These are phyloP conservation scores for Sympetrum striolatum DNA, from an alignment of 2,888 invertebrate genomes.

Conservation along the genomic window DNA sequence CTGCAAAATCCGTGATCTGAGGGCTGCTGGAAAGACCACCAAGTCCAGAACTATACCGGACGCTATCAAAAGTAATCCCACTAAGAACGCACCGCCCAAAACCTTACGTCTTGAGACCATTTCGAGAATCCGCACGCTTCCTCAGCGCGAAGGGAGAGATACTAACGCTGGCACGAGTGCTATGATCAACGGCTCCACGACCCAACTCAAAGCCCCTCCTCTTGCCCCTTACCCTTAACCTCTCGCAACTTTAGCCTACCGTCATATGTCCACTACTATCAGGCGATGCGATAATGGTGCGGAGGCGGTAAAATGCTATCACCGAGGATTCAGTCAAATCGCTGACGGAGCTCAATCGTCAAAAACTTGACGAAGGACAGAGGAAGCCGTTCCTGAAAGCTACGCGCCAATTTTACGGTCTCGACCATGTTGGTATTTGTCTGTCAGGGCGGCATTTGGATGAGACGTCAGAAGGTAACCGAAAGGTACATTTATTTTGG, in stretches of 20 bases:
- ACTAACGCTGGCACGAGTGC: background rate
- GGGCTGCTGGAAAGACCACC: slow-evolving; percentile 7
- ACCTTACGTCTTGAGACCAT: slow-evolving; percentile 6
- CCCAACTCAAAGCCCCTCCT: background rate
- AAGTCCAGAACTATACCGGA: background rate
- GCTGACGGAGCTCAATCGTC: background rate
- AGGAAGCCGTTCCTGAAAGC: background rate
- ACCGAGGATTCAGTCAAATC: background rate
- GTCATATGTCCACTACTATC: background rate
- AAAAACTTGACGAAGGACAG: background rate
- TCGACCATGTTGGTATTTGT: no score
- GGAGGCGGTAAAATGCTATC: background rate
- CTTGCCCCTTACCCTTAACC: background rate
- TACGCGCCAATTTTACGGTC: no score
- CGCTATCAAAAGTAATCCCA: background rate
- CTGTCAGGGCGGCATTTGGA: background rate
- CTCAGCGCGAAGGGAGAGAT: background rate
- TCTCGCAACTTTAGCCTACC: background rate
- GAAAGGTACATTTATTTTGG: no score
- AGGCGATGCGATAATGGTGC: background rate
- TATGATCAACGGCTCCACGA: background rate
- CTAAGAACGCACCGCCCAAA: background rate
- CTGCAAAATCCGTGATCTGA: background rate
- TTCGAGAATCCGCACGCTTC: background rate
- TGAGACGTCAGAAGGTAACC: no score